These are phyloP conservation scores for Lateolabrax maculatus DNA, from an alignment of 2,797 vertebrate genomes.

Conservation along the genomic window DNA sequence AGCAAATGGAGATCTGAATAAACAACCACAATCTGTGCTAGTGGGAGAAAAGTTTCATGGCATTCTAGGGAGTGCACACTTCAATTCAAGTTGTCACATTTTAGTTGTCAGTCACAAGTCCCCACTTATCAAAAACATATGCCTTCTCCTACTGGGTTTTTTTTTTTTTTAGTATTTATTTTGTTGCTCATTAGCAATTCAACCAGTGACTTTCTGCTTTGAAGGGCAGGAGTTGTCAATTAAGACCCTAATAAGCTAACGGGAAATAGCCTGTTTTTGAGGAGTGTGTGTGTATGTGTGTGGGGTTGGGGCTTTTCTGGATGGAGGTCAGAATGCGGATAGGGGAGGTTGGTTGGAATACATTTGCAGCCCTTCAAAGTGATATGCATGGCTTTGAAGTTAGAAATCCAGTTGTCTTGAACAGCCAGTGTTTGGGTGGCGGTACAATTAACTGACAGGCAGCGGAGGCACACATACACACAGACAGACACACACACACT, in stretches of 20 bases:
- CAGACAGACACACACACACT: constrained; percentile 10
- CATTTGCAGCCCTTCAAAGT: constrained; percentile 83
- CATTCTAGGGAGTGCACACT: constrained; percentile 7
- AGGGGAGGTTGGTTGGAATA: constrained; percentile 68
- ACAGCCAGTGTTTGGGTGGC: constrained; percentile 69
- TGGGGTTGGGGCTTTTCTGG: constrained; percentile 49
- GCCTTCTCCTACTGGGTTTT: constrained; percentile 36
- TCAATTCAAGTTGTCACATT: constrained; percentile 36
- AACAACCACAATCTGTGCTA: constrained; percentile 35
- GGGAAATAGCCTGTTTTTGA: constrained; percentile 74
- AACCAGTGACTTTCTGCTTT: constrained; percentile 73
- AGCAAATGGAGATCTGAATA: constrained; percentile 34
- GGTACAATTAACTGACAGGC: constrained; percentile 60
- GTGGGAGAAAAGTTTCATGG: constrained; percentile 22
- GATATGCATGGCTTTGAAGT: constrained; percentile 87
- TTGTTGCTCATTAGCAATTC: constrained; percentile 74
- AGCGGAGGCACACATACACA: constrained; percentile 25
- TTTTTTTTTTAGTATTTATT: constrained; percentile 55
- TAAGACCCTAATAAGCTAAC: constrained; percentile 76
- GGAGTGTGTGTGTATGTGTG: constrained; percentile 20
- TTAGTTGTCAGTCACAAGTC: constrained; percentile 46
- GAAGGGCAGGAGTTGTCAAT: constrained; percentile 81
- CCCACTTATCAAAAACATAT: constrained; percentile 73
- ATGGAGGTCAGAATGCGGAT: constrained; percentile 66
- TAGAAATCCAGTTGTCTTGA: constrained; percentile 84